Conservation (phyloP, 2,797 vertebrate species). For the Acanthornis magna region DNA sequence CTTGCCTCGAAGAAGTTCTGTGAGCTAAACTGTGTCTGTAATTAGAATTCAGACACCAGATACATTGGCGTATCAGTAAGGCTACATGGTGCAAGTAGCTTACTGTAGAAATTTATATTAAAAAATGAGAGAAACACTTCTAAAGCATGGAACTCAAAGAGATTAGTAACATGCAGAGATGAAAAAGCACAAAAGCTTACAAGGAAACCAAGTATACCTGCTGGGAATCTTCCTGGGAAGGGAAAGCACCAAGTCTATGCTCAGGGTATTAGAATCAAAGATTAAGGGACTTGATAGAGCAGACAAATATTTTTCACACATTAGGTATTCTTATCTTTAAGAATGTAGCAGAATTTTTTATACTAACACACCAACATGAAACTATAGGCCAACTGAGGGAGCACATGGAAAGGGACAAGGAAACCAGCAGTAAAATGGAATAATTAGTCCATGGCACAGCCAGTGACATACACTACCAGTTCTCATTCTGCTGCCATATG, state of each 20-base stretch:
- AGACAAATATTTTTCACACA: not conserved
- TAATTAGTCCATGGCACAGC: not conserved
- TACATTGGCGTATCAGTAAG: rapidly evolving
- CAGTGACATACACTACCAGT: not conserved
- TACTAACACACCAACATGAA: not conserved
- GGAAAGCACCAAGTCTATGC: not conserved
- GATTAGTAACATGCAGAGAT: not conserved
- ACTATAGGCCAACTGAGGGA: not conserved
- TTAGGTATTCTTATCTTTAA: not conserved
- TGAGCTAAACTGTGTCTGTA: not conserved
- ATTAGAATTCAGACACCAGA: not conserved
- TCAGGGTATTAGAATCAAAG: not conserved
- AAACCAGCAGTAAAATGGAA: not conserved
- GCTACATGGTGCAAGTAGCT: not conserved
- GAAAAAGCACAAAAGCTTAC: not conserved
- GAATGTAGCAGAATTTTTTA: not conserved
- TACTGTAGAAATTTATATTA: not conserved
- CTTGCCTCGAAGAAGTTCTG: not conserved
- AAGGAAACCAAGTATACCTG: not conserved
- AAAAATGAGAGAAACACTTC: not conserved
- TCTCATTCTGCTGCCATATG: not conserved
- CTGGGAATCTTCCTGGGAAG: not conserved
- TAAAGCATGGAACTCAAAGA: not conserved
- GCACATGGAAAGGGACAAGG: not conserved
- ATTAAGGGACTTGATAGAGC: not conserved